These are phyloP conservation scores for Cetoscarus ocellatus DNA, from an alignment of 2,797 vertebrate species.

Conservation along the genomic window DNA sequence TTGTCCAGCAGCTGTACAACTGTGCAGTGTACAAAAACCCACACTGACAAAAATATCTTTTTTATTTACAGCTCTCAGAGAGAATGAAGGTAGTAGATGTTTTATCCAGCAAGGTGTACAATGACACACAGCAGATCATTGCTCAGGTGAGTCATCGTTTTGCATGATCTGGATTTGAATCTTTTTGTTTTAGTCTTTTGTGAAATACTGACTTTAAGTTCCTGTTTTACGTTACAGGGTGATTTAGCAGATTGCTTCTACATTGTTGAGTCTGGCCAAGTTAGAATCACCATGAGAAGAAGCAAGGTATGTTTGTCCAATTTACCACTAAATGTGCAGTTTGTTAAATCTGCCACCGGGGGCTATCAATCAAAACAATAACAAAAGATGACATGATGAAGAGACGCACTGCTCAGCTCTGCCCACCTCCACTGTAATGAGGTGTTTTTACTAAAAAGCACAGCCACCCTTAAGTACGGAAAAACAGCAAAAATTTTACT, in stretches of 20 bases:
- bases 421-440: too few species aligned
- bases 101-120: slow-evolving; percentile 93
- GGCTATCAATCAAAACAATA: too few species aligned
- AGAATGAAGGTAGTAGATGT: slow-evolving; percentile 99
- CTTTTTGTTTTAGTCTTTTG: not conserved
- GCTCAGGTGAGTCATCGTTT: slow-evolving; percentile 89
- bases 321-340: too few species aligned
- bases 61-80: slow-evolving; percentile 90
- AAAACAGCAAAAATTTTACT: too few species aligned
- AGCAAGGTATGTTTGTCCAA: slow-evolving; percentile 87
- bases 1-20: not conserved
- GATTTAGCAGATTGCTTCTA: slow-evolving; percentile 97
- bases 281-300: slow-evolving; percentile 97
- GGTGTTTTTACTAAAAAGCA: too few species aligned
- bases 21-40: slow-evolving; percentile 5
- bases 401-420: too few species aligned
- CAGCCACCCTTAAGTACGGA: too few species aligned
- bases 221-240: slow-evolving; percentile 82
- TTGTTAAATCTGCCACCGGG: too few species aligned
- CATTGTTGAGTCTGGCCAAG: slow-evolving; percentile 98
- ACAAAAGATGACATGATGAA: too few species aligned
- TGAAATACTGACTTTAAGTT: not conserved
- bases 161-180: not conserved
- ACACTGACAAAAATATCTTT: slow-evolving; percentile 26
- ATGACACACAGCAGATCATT: slow-evolving; percentile 95